Evolutionary conservation across 2,797 vertebrate species (phyloP), one percentile per base, ranked within the genome.

Genomic region (Microctenopoma stevenorrisi): DNA sequence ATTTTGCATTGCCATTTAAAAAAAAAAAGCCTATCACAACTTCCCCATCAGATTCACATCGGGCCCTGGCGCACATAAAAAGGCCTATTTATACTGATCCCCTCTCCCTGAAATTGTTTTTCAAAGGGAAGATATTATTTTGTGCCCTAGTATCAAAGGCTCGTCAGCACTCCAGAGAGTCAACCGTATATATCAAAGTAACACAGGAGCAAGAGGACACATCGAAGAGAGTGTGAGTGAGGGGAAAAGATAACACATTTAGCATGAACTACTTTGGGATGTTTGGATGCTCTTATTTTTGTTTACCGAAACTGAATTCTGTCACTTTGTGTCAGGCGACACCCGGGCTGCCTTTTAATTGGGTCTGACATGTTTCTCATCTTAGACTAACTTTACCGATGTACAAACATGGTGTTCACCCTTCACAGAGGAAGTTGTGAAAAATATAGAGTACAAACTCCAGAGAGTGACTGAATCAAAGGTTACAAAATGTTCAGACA

Each of bases 1-100:
- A 94, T 94, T 93, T 95, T 94, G 91, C 92, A 94, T 92, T 85
- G 85, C 89, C 90, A 88, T 94, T 94, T 93, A 90, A 92, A 93
- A 46, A 48, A 22, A 35, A 35, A 46, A 48, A 22, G 84, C 89
- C 92, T 91, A 91, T 93, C 89, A 88, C 89, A 88, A 92, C 84
- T 91, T 91, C 90, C 87, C 88, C 91, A 93, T 93, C 90, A 88
- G 85, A 90, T 91, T 91, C 87, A 87, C 88, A 90, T 88, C 76
- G 86, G 92, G 89, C 91, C 92, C 85, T 89, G 85, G 89, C 87
- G 87, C 86, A 90, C 89, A 93, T 93, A 91, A 93, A 92, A 90
- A 87, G 85, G 79, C 85, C 89, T 94, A 92, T 94, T 94, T 94
- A 93, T 94, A 91, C 91, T 91, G 91, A 94, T 92, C 92, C 89